A percentile compares a stretch with the other conserved stretches of the same genome.
phyloP scores from a whole-genome alignment of 2,888 invertebrate genomes.

The Congeria kusceri region DNA sequence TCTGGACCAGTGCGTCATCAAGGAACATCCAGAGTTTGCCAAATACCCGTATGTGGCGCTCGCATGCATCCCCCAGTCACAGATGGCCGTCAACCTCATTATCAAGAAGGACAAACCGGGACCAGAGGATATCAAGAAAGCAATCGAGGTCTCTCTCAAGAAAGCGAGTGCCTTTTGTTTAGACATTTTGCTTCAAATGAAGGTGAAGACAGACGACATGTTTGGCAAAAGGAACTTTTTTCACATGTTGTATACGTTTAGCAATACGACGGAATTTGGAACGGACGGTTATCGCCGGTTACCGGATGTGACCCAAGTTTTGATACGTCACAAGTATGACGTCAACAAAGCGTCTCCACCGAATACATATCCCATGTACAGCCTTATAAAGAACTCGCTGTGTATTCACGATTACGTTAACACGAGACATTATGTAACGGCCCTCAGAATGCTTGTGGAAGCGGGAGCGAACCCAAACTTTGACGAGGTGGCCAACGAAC shows the following conservation, averaged over 20 bases:
- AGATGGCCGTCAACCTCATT: slow-evolving; percentile 68
- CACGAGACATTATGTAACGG: slow-evolving; percentile 73
- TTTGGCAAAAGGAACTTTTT: slow-evolving; percentile 78
- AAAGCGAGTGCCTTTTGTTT: slow-evolving; percentile 74
- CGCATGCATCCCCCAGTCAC: slow-evolving; percentile 74
- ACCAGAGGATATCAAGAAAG: slow-evolving; percentile 69
- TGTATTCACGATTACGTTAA: slow-evolving; percentile 73
- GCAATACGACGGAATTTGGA: slow-evolving; percentile 60
- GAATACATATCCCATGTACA: slow-evolving; percentile 80
- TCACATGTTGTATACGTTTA: slow-evolving; percentile 78
- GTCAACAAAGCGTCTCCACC: slow-evolving; percentile 72
- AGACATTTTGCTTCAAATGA: slow-evolving; percentile 71
- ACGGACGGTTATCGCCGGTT: slow-evolving; percentile 66
- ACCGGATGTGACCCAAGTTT: slow-evolving; percentile 73
- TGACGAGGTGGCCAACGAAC: slow-evolving; percentile 73
- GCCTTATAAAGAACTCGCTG: slow-evolving; percentile 74
- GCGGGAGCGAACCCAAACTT: slow-evolving; percentile 80
- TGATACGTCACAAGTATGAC: slow-evolving; percentile 74
- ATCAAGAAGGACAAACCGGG: slow-evolving; percentile 66
- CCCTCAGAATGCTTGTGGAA: slow-evolving; percentile 70
- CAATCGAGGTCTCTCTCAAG: slow-evolving; percentile 71
- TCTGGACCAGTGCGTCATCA: slow-evolving; percentile 69
- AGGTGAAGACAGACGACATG: slow-evolving; percentile 65
- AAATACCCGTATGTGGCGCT: slow-evolving; percentile 71
- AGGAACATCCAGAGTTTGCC: slow-evolving; percentile 65